Conservation (phyloP, 2,797 vertebrate genomes). For the Picus viridis region DNA sequence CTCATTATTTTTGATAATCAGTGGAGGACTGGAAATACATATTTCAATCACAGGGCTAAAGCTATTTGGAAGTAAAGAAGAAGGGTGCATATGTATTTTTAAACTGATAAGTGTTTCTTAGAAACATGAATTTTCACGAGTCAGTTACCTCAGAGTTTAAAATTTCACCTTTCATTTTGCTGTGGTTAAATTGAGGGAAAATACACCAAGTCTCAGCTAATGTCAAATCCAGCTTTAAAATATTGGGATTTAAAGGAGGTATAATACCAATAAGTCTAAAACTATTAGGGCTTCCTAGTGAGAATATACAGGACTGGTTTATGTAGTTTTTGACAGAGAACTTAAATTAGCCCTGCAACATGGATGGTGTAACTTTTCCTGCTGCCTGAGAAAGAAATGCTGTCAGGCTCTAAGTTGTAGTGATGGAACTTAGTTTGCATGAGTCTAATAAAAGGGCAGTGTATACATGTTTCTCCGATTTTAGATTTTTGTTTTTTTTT, state of each 20-base stretch:
- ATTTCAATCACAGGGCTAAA: conserved; percentile 67
- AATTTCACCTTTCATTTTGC: conserved; percentile 71
- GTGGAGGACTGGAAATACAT: conserved; percentile 74
- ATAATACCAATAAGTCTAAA: conserved; percentile 83
- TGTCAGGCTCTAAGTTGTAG: conserved; percentile 63
- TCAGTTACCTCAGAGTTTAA: conserved; percentile 59
- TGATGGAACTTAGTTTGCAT: conserved; percentile 78
- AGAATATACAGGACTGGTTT: conserved; percentile 78
- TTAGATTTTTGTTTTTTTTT: conserved; percentile 67
- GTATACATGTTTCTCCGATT: conserved; percentile 76
- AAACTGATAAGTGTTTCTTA: conserved; percentile 55
- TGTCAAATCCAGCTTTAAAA: conserved; percentile 79
- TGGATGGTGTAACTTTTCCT: conserved; percentile 72
- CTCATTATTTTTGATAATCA: conserved; percentile 84
- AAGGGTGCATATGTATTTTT: conserved; percentile 15
- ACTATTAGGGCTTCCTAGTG: conserved; percentile 78
- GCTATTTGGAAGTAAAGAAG: conserved; percentile 45
- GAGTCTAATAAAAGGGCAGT: conserved; percentile 77
- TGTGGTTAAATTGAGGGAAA: conserved; percentile 64
- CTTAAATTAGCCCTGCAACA: conserved; percentile 77
- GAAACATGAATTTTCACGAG: conserved; percentile 62
- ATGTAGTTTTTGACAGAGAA: conserved; percentile 79
- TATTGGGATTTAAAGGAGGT: conserved; percentile 81
- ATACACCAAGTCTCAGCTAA: conserved; percentile 65
- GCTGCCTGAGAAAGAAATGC: conserved; percentile 64